These are phyloP conservation scores for Atta colombica DNA, from an alignment of 1,140 invertebrate genomes.

Conservation along the genomic window DNA sequence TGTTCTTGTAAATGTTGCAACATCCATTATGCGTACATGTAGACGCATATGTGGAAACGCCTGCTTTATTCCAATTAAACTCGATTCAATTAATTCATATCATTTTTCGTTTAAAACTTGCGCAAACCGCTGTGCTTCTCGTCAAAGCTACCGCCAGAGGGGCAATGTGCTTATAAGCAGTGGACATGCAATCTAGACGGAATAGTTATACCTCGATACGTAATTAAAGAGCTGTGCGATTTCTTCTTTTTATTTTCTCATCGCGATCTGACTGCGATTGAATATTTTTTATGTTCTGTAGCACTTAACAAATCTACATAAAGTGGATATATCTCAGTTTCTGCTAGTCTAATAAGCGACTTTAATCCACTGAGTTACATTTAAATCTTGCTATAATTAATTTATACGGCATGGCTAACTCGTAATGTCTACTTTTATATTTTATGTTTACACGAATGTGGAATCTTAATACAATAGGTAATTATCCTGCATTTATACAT, in stretches of 20 bases:
- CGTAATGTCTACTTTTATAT: not conserved
- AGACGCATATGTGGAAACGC: slow-evolving; percentile 24
- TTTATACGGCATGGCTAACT: slow-evolving; percentile 1
- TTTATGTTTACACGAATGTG: not conserved
- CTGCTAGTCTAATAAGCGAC: slow-evolving; percentile 43
- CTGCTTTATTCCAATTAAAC: slow-evolving; percentile 59
- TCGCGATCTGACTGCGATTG: slow-evolving; percentile 35
- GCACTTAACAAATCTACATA: slow-evolving; percentile 50
- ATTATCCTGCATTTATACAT: slow-evolving; percentile 19
- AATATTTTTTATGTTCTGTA: slow-evolving; percentile 43
- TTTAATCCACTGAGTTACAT: slow-evolving; percentile 54
- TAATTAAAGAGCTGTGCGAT: slow-evolving; percentile 48
- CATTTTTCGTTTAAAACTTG: slow-evolving; percentile 49
- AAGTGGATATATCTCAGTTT: slow-evolving; percentile 39
- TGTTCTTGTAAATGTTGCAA: slow-evolving; percentile 26
- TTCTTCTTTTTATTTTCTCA: slow-evolving; percentile 30
- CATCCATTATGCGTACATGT: slow-evolving; percentile 19
- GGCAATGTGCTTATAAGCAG: slow-evolving; percentile 53
- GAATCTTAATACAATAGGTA: slow-evolving; percentile 30
- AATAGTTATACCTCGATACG: slow-evolving; percentile 47
- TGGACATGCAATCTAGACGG: slow-evolving; percentile 42
- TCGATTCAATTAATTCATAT: slow-evolving; percentile 61
- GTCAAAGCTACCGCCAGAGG: slow-evolving; percentile 52
- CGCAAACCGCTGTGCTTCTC: slow-evolving; percentile 29
- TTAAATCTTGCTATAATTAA: slow-evolving; percentile 30